Percentiles rank a stretch among this genome's conserved stretches.
phyloP scores from a whole-genome alignment of 2,113 vertebrate genomes.

The Scophthalmus maximus region DNA sequence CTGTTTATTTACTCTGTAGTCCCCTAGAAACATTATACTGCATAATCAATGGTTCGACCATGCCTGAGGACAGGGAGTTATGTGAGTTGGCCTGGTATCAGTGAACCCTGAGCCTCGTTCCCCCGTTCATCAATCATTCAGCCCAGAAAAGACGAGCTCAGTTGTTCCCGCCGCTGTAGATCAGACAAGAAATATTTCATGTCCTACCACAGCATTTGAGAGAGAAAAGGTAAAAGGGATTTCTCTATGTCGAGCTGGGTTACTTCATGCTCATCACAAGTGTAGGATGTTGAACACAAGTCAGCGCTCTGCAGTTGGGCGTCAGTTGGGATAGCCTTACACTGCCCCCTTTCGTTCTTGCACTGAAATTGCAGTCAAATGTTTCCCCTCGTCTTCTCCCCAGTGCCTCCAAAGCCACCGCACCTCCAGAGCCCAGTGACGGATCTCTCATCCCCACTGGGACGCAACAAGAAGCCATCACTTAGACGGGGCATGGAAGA shows the following conservation, averaged over 20 bases:
- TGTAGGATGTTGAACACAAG: background rate
- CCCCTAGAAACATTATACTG: background rate
- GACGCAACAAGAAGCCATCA: conserved; percentile 53
- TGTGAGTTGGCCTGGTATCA: conserved; percentile 15
- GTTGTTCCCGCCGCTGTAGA: conserved; percentile 18
- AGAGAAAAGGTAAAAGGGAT: background rate
- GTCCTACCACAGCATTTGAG: background rate
- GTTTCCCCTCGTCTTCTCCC: conserved; percentile 26
- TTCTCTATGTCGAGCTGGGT: background rate
- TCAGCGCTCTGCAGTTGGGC: background rate
- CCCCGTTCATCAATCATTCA: conserved; percentile 63
- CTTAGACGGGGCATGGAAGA: conserved; percentile 88
- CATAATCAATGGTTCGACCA: background rate
- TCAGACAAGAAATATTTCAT: background rate
- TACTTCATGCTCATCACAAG: background rate
- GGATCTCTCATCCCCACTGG: conserved; percentile 75
- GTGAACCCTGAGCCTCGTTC: conserved; percentile 36
- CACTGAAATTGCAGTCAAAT: conserved; percentile 19
- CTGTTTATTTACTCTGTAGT: background rate
- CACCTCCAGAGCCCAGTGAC: conserved; percentile 89
- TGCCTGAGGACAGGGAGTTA: too few species aligned
- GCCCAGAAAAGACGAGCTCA: conserved; percentile 23
- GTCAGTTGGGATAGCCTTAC: conserved; percentile 5
- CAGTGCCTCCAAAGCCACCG: conserved; percentile 95
- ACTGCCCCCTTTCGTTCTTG: conserved; percentile 69